Conservation (phyloP, 2,797 vertebrate genomes). For the Etheostoma nigrum region DNA sequence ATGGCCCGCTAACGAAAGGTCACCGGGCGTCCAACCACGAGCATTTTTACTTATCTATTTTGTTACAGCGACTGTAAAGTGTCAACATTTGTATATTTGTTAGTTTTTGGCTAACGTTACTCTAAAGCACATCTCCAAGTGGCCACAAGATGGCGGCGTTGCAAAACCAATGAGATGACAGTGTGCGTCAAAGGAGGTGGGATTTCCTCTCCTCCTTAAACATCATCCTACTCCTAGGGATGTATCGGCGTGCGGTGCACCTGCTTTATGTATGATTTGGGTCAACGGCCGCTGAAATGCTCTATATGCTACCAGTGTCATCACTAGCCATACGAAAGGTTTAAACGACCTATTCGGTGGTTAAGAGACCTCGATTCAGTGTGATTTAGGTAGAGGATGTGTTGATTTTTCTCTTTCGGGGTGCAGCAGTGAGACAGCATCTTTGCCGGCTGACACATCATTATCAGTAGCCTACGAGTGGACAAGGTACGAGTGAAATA, state of each 20-base stretch:
- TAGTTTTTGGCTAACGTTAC: background rate
- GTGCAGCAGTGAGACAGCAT: constrained; percentile 86
- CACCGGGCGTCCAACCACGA: background rate
- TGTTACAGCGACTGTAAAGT: too few relatives aligned
- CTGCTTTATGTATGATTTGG: constrained; percentile 55
- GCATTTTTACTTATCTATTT: background rate
- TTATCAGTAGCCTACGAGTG: constrained; percentile 51
- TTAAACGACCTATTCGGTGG: constrained; percentile 4
- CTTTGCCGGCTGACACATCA: constrained; percentile 78
- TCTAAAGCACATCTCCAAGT: background rate
- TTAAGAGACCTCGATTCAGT: constrained; percentile 14
- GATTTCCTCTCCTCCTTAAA: constrained; percentile 66
- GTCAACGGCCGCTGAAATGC: constrained; percentile 44
- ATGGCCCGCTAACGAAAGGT: background rate
- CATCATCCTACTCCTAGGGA: constrained; percentile 62
- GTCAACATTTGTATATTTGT: background rate
- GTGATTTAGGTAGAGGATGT: constrained; percentile 58
- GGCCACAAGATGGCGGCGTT: constrained; percentile 73
- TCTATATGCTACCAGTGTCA: constrained; percentile 2
- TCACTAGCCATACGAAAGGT: constrained; percentile 19
- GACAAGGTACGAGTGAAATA: constrained; percentile 67
- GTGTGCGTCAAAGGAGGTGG: constrained; percentile 57
- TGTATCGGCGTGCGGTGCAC: constrained; percentile 71
- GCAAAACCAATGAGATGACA: constrained; percentile 20
- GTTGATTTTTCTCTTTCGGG: constrained; percentile 49